These are phyloP conservation scores for Bombus consobrinus DNA, from an alignment of 1,140 invertebrate genomes.

Conservation along the genomic window DNA sequence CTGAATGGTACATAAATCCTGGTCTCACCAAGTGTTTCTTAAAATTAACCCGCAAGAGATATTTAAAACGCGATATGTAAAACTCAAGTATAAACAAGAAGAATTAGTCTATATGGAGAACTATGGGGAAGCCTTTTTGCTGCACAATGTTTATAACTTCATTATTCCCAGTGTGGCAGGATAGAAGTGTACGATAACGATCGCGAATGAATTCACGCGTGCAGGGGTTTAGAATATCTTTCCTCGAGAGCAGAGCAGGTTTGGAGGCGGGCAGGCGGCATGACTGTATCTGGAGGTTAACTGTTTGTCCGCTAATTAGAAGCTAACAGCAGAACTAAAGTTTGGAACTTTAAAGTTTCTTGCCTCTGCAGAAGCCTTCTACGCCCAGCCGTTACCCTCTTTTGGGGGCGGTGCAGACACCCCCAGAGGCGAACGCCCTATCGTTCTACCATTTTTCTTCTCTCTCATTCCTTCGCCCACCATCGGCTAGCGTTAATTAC, in stretches of 20 bases:
- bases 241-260: conserved; percentile 35
- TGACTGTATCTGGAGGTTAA: conserved; percentile 71
- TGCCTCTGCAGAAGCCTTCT: conserved; percentile 70
- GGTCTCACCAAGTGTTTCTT: too few species aligned
- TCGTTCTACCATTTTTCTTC: conserved; percentile 49
- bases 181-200: conserved; percentile 22
- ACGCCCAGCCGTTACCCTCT: conserved; percentile 61
- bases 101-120: background rate
- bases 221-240: conserved; percentile 55
- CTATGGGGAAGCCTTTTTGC: background rate
- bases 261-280: conserved; percentile 45
- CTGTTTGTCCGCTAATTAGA: conserved; percentile 83
- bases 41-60: background rate
- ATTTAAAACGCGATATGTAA: background rate
- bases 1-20: too few species aligned
- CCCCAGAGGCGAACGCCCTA: conserved; percentile 54
- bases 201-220: conserved; percentile 36
- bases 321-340: conserved; percentile 81
- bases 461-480: conserved; percentile 50
- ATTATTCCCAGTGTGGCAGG: background rate
- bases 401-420: conserved; percentile 52
- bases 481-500: conserved; percentile 78
- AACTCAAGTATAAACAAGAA: background rate
- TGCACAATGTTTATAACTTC: background rate
- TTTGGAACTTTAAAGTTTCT: conserved; percentile 82